These are phyloP conservation scores for Oreochromis spilurus DNA, from an alignment of 2,113 vertebrate species.

Conservation along the genomic window DNA sequence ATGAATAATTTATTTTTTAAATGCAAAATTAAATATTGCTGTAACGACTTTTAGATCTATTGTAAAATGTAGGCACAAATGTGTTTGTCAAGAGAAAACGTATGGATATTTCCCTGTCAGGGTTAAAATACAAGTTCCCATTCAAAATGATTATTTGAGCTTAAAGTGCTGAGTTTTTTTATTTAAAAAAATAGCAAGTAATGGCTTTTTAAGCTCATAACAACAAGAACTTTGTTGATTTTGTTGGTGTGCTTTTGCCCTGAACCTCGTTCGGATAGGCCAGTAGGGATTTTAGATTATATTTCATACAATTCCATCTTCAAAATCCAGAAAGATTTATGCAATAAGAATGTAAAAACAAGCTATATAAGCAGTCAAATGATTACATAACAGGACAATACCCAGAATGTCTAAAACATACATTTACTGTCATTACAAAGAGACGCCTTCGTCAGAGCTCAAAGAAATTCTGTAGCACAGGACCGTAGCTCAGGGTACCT, in stretches of 20 bases:
- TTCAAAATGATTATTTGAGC: neutral
- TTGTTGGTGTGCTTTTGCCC: neutral
- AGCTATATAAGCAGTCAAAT: neutral
- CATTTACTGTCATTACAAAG: neutral
- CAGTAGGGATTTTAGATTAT: neutral
- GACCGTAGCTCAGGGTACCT: neutral
- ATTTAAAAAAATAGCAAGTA: neutral
- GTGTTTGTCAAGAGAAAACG: neutral
- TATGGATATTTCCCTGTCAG: rapidly evolving
- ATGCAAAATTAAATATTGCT: neutral
- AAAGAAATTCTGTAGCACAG: neutral
- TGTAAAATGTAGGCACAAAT: neutral
- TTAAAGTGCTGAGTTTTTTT: neutral
- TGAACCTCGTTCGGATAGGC: neutral
- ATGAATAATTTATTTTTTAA: neutral
- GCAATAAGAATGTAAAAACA: neutral
- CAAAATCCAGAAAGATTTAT: neutral
- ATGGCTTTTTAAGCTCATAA: neutral
- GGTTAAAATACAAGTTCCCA: neutral
- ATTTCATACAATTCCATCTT: neutral
- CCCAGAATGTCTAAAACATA: neutral
- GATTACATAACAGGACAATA: neutral
- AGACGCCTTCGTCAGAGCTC: neutral
- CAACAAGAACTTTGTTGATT: neutral
- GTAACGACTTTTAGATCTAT: slow-evolving; percentile 4